These are phyloP conservation scores for Zaprionus ghesquierei DNA, from an alignment of 1,140 invertebrate species.

Conservation along the genomic window DNA sequence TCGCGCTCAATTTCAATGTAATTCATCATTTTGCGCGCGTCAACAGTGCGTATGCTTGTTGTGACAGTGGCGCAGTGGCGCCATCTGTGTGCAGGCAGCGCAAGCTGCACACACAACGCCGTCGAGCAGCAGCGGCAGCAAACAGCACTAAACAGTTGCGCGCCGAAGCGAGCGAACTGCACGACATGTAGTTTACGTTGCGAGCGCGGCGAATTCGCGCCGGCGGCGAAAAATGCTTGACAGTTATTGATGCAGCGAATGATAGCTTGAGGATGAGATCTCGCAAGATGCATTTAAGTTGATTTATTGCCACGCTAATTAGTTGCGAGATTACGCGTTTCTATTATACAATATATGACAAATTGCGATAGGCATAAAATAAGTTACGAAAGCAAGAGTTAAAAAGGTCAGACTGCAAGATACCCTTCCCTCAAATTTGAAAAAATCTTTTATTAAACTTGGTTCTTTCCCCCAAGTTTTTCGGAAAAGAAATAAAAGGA, in stretches of 20 bases:
- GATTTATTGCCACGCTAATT: not conserved
- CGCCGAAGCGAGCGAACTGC: constrained; percentile 3
- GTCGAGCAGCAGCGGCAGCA: not conserved
- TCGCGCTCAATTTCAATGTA: constrained; percentile 3
- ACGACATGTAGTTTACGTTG: not conserved
- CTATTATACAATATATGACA: not conserved
- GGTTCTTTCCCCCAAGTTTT: no score
- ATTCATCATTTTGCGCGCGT: not conserved
- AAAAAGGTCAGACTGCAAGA: no score
- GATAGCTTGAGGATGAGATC: not conserved
- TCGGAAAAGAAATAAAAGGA: no score
- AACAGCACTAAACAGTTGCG: not conserved
- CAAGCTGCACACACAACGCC: constrained; percentile 7
- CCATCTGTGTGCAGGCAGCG: constrained; percentile 17
- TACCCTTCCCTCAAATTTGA: no score
- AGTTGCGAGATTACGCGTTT: not conserved
- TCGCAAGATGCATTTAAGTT: not conserved
- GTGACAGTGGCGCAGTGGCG: not conserved
- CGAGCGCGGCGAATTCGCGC: constrained; percentile 2
- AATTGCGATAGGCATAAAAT: not conserved
- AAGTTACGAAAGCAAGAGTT: no score
- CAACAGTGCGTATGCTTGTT: constrained; percentile 38
- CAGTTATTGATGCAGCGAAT: not conserved
- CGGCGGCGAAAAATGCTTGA: not conserved
- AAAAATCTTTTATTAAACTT: no score